phyloP scores from a whole-genome alignment of 2,113 vertebrate genomes.

The Silurus meridionalis region DNA sequence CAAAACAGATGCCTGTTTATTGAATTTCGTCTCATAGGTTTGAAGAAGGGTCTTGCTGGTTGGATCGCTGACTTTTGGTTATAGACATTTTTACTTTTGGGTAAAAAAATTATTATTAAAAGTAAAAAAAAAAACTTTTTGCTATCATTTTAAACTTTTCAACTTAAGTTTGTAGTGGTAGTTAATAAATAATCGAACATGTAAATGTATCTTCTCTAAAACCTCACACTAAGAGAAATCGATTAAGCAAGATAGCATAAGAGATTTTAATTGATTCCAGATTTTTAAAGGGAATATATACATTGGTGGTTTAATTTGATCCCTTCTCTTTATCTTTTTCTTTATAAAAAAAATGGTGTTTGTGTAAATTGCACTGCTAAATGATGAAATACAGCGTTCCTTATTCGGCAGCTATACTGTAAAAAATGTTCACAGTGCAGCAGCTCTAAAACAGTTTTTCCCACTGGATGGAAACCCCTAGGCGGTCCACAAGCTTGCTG shows the following conservation, averaged over 20 bases:
- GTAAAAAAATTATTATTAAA: not conserved
- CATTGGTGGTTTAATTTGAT: not conserved
- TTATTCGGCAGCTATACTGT: not conserved
- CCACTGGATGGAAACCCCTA: slow-evolving; percentile 7
- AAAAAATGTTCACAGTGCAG: slow-evolving; percentile 9
- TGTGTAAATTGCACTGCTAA: not conserved
- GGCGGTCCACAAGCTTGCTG: not conserved
- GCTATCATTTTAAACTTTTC: not conserved
- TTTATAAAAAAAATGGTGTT: not conserved
- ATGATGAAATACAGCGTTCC: not conserved
- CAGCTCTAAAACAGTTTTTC: not conserved
- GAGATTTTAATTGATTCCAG: not conserved
- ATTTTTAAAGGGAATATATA: not conserved
- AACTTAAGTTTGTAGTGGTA: not conserved
- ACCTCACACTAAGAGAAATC: not conserved
- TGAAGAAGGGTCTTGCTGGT: not conserved
- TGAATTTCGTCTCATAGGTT: not conserved
- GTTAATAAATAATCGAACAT: not conserved
- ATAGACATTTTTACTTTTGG: not conserved
- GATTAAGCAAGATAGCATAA: not conserved
- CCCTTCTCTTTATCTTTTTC: not conserved
- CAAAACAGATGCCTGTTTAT: not conserved
- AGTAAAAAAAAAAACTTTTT: too few species aligned
- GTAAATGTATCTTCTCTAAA: not conserved
- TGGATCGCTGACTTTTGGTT: not conserved